Percentiles rank a stretch among this genome's conserved stretches.
phyloP scores from a whole-genome alignment of 2,113 vertebrate genomes.

The Hypocryptadius cinnamomeus region DNA sequence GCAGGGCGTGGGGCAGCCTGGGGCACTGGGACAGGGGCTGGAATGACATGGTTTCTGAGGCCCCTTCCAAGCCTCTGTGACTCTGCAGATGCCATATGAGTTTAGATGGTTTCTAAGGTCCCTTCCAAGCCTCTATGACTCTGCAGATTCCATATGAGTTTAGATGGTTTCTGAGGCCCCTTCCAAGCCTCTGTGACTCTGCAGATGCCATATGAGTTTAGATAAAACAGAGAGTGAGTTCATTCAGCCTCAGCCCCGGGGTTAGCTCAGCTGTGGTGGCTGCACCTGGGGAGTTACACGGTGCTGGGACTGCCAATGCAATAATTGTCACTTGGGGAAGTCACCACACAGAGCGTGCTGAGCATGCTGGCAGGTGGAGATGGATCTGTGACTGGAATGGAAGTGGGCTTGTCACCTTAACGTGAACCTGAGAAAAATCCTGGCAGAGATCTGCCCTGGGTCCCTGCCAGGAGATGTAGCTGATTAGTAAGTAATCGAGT shows the following conservation, averaged over 20 bases:
- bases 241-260: not conserved
- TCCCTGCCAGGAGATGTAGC: not conserved
- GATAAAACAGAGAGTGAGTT: not conserved
- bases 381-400: not conserved
- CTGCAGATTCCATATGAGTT: too few species aligned
- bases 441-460: not conserved
- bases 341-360: not conserved
- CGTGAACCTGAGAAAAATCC: not conserved
- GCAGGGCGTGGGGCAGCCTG: not conserved
- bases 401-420: not conserved
- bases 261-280: not conserved
- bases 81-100: too few species aligned
- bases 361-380: not conserved
- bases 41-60: not conserved
- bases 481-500: not conserved
- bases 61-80: too few species aligned
- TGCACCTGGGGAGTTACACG: not conserved
- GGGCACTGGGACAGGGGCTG: not conserved
- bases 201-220: not conserved
- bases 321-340: not conserved
- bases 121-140: too few species aligned
- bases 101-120: not conserved
- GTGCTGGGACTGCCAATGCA: not conserved
- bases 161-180: too few species aligned
- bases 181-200: fast-evolving